Evolutionary conservation across 2,797 vertebrate genomes (phyloP).

Genomic region (Urocyon cinereoargenteus): DNA sequence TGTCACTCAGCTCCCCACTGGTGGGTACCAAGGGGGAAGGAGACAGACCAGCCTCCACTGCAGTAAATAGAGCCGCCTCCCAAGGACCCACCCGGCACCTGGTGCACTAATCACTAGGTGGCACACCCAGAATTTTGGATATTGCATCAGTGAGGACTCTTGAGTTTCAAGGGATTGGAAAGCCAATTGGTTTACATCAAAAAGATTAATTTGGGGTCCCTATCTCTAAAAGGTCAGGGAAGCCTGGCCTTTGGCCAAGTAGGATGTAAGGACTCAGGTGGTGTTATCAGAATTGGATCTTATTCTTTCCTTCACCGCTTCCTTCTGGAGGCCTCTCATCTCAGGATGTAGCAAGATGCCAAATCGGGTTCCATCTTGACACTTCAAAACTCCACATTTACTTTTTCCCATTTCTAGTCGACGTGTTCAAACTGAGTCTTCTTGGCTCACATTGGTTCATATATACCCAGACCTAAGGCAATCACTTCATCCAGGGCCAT

Average conservation of each 20-base stretch:
- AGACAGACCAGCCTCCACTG: no score
- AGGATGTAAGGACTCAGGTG: not conserved
- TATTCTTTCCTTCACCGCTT: not conserved
- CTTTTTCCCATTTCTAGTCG: not conserved
- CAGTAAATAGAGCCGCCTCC: not conserved
- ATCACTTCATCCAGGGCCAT: no score
- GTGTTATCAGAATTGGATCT: not conserved
- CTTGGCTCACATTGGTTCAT: not conserved
- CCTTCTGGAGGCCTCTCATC: not conserved
- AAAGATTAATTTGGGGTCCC: not conserved
- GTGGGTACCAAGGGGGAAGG: not conserved
- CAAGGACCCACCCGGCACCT: not conserved
- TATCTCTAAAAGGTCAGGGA: not conserved
- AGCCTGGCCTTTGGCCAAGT: not conserved
- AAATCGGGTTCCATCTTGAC: not conserved
- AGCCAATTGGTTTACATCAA: not conserved
- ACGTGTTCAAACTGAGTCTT: no score
- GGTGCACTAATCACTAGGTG: not conserved
- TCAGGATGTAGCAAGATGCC: not conserved
- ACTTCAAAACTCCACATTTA: not conserved
- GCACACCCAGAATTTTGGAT: not conserved
- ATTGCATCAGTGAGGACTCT: not conserved
- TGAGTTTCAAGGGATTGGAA: not conserved
- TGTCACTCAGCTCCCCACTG: slow-evolving; percentile 19
- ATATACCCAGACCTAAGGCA: not conserved